Evolutionary conservation across 2,113 vertebrate genomes (phyloP), one percentile per base, ranked within the genome.

Genomic region (Barnardius zonarius): DNA sequence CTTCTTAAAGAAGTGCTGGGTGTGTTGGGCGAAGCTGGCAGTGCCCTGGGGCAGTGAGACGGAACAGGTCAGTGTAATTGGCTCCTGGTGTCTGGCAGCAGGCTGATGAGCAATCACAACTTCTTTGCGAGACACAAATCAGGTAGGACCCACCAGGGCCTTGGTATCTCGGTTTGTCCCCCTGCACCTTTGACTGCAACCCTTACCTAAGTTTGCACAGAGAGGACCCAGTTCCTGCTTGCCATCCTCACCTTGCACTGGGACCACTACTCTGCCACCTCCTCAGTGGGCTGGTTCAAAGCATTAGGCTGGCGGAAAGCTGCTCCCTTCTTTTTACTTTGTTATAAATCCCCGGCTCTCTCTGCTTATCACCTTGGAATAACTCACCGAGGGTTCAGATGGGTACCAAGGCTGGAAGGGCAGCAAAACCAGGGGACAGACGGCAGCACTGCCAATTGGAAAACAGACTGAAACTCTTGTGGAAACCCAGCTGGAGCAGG

Each of bases 61-160:
- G 52, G 52, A 55, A 48, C 27, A 31, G 52, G 33, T 64, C 24
- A 30, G 35, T 6, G 52, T 35, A 62, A 83, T 18, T 62, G 0
- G 0, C 33, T 68, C 46, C 28, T 55, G 46, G 39, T 16, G 46
- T 14, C 33, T 0, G 0, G 69, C 23, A 14, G 77, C 55, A 78
- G 49, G 24, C 51, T 22, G 30, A 68, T 6, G 48, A 92, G 49
- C 63, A 76, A 77, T 59, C 79, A 62, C 39, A 24, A 20, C 52
- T 18, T 85, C 44, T 30, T 35, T 5, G 1, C 9, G 30, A 20
- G 33, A 90, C 67, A 68, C 35, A 70, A 49, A 75, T 68, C 81
- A 72, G 61, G 52, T 4, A 43, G 54, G 68, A 80, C 19, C 28
- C 1, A 1, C 35, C 22, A 59, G 39, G 22, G 70, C 81, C 49